Conservation (phyloP, 2,888 invertebrate genomes). For the Cheilosia vulpina region DNA sequence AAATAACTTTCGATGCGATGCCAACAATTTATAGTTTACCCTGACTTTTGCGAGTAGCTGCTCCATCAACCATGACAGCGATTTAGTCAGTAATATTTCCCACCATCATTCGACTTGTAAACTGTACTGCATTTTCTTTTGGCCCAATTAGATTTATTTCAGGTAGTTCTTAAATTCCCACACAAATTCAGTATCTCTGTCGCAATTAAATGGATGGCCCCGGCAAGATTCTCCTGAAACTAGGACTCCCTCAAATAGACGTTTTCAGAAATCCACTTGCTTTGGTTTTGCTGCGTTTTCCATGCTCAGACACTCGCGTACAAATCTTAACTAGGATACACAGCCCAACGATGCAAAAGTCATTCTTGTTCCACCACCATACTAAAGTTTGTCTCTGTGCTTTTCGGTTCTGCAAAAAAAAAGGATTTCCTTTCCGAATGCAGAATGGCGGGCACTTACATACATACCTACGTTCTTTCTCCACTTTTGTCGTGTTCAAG, state of each 20-base stretch:
- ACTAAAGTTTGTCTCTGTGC: slow-evolving; percentile 18
- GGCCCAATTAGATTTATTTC: too few relatives aligned
- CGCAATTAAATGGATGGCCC: not conserved
- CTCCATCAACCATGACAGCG: too few relatives aligned
- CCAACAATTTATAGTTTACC: too few relatives aligned
- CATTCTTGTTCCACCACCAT: slow-evolving; percentile 11
- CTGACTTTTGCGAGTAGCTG: too few relatives aligned
- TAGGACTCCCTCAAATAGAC: not conserved
- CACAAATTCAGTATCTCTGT: too few relatives aligned
- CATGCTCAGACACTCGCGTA: slow-evolving; percentile 10
- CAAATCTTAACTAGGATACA: not conserved
- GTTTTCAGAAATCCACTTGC: not conserved
- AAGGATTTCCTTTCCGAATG: slow-evolving; percentile 50
- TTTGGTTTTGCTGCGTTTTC: not conserved
- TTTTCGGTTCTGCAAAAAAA: slow-evolving; percentile 20
- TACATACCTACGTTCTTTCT: slow-evolving; percentile 6
- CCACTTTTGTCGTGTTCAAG: slow-evolving; percentile 11
- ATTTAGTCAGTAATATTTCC: too few relatives aligned
- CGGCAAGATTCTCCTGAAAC: too few relatives aligned
- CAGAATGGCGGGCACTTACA: slow-evolving; percentile 26
- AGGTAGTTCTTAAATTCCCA: too few relatives aligned
- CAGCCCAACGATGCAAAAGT: slow-evolving; percentile 33
- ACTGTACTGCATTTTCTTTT: too few relatives aligned
- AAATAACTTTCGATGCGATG: too few relatives aligned
- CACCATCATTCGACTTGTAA: too few relatives aligned